Evolutionary conservation across 2,113 vertebrate species (phyloP).

Genomic region (Marmota monax): DNA sequence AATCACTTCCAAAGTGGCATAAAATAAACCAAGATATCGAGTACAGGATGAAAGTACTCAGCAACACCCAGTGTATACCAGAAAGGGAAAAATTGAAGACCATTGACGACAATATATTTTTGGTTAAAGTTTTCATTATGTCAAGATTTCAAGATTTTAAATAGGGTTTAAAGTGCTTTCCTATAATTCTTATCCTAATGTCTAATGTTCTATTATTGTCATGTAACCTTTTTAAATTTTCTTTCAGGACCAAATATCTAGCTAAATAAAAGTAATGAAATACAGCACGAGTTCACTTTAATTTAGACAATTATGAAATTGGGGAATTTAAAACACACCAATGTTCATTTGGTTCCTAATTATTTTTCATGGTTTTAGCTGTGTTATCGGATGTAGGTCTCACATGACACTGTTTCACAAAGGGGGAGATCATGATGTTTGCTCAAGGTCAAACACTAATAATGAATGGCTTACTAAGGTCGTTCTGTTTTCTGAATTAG

Average conservation of each 20-base stretch:
- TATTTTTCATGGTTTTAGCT: not conserved
- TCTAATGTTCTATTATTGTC: not conserved
- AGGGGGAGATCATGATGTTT: not conserved
- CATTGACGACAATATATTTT: not conserved
- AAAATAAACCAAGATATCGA: constrained; percentile 42
- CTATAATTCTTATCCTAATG: not conserved
- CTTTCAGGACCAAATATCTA: not conserved
- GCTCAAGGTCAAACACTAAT: not conserved
- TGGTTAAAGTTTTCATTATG: not conserved
- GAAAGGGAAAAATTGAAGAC: not conserved
- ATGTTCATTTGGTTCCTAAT: not conserved
- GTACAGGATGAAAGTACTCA: not conserved
- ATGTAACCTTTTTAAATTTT: not conserved
- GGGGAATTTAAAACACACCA: not conserved
- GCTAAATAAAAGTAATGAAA: not conserved
- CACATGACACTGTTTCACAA: not conserved
- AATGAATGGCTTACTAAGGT: not conserved
- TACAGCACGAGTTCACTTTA: not conserved
- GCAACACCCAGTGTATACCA: not conserved
- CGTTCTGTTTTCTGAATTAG: not conserved
- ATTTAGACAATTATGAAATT: not conserved
- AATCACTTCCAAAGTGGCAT: constrained; percentile 62
- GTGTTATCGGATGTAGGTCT: not conserved
- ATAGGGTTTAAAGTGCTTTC: not conserved
- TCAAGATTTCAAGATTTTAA: not conserved